Base-by-base conservation (phyloP, 2,888 invertebrate species). In the Linhomoeus sp. region DNA sequence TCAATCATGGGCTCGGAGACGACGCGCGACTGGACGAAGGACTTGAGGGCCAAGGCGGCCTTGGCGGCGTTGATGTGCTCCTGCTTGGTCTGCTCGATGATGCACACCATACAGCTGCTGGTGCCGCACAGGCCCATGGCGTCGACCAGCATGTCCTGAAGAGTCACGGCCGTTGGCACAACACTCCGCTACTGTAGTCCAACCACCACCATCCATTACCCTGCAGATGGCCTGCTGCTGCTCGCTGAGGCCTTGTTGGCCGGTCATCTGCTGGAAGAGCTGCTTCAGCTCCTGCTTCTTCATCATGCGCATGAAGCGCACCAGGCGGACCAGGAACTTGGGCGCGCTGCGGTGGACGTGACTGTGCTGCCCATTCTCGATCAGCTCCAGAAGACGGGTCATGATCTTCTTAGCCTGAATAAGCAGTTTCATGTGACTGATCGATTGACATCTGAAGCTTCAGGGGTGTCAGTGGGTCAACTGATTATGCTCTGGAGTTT, bases 301-400 rank as follows among this genome's bases (percentile, higher is more conserved):
- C 49, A 50, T 38, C 51, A 48, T 52, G 44, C 55, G 57, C 47
- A 60, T 46, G 47, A 58, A 41, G 39, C 54, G 49, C 43, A 61
- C 58, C 46, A 60, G 53, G 42, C 55, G 51, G 35, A 51, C 52
- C 40, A 57, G 50, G 35, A 53, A 50, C 23, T 53, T 48, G 36
- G 50, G 45, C n/a, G n/a, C n/a, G n/a, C n/a, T n/a, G n/a, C n/a
- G n/a, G n/a, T 50, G 50, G 41, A 51, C 33, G 38, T 50, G 48
- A 20, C 41, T 35, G 40, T 52, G 48, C 29, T 38, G 42, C n/a
- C 51, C 41, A 35, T 45, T 43, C 22, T 45, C 45, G 46, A 52
- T 24, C 41, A 55, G 47, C 45, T 56, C 45, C 48, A 50, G 48
- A n/a, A 43, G 17, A 33, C 49, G 41, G 41, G 43, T 25, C 43